A percentile compares a stretch with the other conserved stretches of the same genome.
phyloP scores from a whole-genome alignment of 2,888 invertebrate genomes.

The Galeruca laticollis region DNA sequence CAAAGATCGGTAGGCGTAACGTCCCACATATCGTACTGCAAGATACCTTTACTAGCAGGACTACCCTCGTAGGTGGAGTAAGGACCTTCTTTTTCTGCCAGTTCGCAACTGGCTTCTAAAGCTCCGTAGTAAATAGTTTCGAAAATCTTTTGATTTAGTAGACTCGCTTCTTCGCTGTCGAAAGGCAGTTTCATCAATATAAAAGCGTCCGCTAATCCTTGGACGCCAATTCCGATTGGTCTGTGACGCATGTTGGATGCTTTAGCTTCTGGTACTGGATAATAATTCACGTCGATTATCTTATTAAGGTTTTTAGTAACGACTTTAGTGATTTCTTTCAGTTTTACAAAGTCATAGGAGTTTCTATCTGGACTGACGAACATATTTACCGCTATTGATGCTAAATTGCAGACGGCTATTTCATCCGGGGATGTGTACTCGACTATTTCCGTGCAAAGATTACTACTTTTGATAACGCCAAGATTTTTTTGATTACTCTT shows the following conservation, averaged over 20 bases:
- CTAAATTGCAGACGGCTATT: conserved; percentile 97
- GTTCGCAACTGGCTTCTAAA: conserved; percentile 93
- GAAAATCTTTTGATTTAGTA: conserved; percentile 95
- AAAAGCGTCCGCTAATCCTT: conserved; percentile 95
- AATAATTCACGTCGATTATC: conserved; percentile 96
- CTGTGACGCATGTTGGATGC: conserved; percentile 89
- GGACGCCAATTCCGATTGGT: conserved; percentile 94
- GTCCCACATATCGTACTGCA: conserved; percentile 99
- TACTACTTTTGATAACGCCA: conserved; percentile 98
- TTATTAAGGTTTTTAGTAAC: conserved; percentile 94
- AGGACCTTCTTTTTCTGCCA: conserved; percentile 85
- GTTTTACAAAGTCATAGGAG: conserved; percentile 87
- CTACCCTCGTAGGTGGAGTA: conserved; percentile 91
- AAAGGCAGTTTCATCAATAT: conserved; percentile 94
- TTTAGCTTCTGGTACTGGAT: conserved; percentile 91
- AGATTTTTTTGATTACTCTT: conserved; percentile 99
- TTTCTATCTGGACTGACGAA: conserved; percentile 83
- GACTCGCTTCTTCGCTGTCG: conserved; percentile 86
- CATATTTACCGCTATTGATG: conserved; percentile 96
- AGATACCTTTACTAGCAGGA: conserved; percentile 93
- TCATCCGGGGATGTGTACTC: conserved; percentile 94
- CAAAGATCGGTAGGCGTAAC: conserved; percentile 88
- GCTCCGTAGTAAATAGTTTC: conserved; percentile 99
- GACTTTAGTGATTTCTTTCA: conserved; percentile 89
- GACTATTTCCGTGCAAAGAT: conserved; percentile 97